phyloP scores from a whole-genome alignment of 2,888 invertebrate genomes.

The Drosophila pseudotakahashii region DNA sequence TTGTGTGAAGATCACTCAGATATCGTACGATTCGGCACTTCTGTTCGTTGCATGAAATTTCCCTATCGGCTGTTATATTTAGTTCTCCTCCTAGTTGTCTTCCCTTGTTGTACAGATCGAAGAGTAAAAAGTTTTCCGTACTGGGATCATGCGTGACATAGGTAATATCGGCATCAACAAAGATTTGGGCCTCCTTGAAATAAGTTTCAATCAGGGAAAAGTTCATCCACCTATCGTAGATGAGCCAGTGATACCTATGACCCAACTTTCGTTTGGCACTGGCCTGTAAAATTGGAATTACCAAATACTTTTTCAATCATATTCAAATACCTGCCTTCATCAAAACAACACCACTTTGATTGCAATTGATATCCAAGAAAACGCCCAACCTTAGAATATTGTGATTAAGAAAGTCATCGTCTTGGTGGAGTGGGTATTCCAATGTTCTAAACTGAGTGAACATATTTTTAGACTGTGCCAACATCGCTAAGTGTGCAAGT shows the following conservation, averaged over 20 bases:
- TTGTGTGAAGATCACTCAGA: conserved; percentile 66
- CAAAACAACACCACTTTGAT: conserved; percentile 59
- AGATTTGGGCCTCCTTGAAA: conserved; percentile 69
- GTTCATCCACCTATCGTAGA: conserved; percentile 60
- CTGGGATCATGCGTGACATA: conserved; percentile 47
- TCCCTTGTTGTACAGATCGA: conserved; percentile 83
- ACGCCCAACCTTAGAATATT: conserved; percentile 61
- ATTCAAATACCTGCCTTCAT: conserved; percentile 35
- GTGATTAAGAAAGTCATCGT: conserved; percentile 49
- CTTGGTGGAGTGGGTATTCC: conserved; percentile 21
- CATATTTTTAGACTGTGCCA: conserved; percentile 20
- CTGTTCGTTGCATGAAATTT: conserved; percentile 57
- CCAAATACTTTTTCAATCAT: not conserved
- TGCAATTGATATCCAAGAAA: conserved; percentile 75
- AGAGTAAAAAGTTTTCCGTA: conserved; percentile 53
- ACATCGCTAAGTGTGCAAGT: conserved; percentile 46
- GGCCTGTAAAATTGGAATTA: conserved; percentile 48
- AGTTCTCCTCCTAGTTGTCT: conserved; percentile 75
- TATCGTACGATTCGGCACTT: conserved; percentile 57
- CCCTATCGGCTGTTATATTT: conserved; percentile 77
- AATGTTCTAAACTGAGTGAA: conserved; percentile 57
- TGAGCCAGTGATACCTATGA: conserved; percentile 75
- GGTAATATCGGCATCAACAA: conserved; percentile 77
- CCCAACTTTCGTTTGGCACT: conserved; percentile 60
- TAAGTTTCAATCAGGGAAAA: conserved; percentile 35